A percentile compares a stretch with the other conserved stretches of the same genome.
These are phyloP conservation scores for Pollenia labialis DNA, from an alignment of 2,888 invertebrate species.

Conservation along the genomic window DNA sequence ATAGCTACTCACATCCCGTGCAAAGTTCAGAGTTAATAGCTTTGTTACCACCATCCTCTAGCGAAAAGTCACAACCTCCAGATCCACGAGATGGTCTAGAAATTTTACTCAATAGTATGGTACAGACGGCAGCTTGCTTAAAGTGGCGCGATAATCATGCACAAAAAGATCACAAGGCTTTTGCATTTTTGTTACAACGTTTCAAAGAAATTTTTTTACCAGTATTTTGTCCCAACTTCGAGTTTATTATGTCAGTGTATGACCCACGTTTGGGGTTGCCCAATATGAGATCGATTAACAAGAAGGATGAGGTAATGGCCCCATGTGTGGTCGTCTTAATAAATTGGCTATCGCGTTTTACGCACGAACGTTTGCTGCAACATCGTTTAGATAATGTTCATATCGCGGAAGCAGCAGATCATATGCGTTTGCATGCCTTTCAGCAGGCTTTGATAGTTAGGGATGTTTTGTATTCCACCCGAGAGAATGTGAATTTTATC, in stretches of 20 bases:
- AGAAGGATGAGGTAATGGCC: constrained; percentile 88
- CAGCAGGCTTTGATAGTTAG: constrained; percentile 88
- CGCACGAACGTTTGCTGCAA: constrained; percentile 87
- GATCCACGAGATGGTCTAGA: constrained; percentile 94
- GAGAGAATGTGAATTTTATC: constrained; percentile 97
- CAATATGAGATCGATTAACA: constrained; percentile 86
- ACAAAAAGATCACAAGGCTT: constrained; percentile 91
- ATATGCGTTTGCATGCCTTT: constrained; percentile 80
- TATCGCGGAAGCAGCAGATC: constrained; percentile 82
- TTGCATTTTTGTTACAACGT: constrained; percentile 95
- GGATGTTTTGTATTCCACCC: constrained; percentile 93
- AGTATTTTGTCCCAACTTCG: constrained; percentile 95
- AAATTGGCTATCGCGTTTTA: constrained; percentile 94
- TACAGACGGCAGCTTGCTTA: constrained; percentile 94
- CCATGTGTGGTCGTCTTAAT: constrained; percentile 93
- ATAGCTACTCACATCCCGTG: constrained; percentile 90
- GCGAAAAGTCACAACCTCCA: constrained; percentile 93
- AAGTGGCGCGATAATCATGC: constrained; percentile 95
- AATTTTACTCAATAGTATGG: constrained; percentile 94
- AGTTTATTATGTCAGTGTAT: constrained; percentile 91
- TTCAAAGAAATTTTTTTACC: constrained; percentile 96
- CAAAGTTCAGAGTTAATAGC: constrained; percentile 92
- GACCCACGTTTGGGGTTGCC: constrained; percentile 93
- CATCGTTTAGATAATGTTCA: constrained; percentile 82
- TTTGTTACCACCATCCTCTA: constrained; percentile 91